These are phyloP conservation scores for Hyphantria cunea DNA, from an alignment of 1,140 invertebrate species.

Conservation along the genomic window DNA sequence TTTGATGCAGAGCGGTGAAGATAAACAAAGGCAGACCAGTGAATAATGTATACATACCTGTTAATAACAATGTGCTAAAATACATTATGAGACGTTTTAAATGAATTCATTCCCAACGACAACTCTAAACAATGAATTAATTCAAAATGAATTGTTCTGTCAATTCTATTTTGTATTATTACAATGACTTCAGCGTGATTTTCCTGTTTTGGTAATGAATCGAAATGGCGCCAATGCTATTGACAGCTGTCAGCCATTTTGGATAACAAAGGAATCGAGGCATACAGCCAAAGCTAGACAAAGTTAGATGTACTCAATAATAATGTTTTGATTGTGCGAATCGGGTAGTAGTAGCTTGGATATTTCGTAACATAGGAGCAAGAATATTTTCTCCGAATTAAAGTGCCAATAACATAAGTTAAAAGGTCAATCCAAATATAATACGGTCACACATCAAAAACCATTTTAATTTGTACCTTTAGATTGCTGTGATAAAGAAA, in stretches of 20 bases:
- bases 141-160: conserved; percentile 15
- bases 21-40: too few species aligned
- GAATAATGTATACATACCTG: too few species aligned
- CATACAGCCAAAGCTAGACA: conserved; percentile 13
- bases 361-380: too few species aligned
- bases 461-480: too few species aligned
- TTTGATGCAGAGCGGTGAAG: too few species aligned
- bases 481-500: too few species aligned
- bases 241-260: conserved; percentile 30
- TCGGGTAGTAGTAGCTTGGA: not conserved
- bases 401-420: too few species aligned
- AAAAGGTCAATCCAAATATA: too few species aligned
- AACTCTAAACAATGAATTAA: conserved; percentile 1
- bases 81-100: too few species aligned
- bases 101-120: not conserved
- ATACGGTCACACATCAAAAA: too few species aligned
- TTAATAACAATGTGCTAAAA: too few species aligned
- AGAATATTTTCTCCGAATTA: too few species aligned
- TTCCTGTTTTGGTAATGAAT: conserved; percentile 25
- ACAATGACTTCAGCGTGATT: conserved; percentile 15
- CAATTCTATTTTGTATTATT: conserved; percentile 22
- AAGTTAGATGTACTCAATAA: conserved; percentile 15
- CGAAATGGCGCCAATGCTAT: conserved; percentile 25
- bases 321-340: conserved; percentile 13
- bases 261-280: conserved; percentile 24